A percentile compares a stretch with the other conserved stretches of the same genome.
phyloP scores from a whole-genome alignment of 2,797 vertebrate genomes.

The Lepus oiostolus region DNA sequence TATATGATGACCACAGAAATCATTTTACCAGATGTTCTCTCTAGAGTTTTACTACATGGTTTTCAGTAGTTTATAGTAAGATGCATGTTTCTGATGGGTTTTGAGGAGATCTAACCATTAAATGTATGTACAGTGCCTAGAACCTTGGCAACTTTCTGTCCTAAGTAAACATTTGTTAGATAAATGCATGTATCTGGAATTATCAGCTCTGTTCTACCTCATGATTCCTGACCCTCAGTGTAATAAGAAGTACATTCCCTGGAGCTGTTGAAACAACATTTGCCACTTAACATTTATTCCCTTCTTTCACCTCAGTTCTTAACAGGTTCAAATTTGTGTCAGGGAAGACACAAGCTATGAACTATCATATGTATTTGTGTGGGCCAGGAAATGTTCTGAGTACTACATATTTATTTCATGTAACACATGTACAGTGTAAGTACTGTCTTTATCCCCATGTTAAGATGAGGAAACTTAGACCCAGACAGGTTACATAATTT shows the following conservation, averaged over 20 bases:
- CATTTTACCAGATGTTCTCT: not conserved
- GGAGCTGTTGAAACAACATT: no score
- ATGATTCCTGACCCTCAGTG: not conserved
- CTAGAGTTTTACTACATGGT: not conserved
- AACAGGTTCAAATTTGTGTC: no score
- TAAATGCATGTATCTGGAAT: not conserved
- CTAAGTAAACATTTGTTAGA: not conserved
- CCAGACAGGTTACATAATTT: not conserved
- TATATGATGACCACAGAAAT: not conserved
- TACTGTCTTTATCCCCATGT: not conserved
- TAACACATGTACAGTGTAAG: not conserved
- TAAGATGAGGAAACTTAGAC: not conserved
- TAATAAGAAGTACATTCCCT: not conserved
- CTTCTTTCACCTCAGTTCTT: not conserved
- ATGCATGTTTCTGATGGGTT: not conserved
- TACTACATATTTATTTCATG: not conserved
- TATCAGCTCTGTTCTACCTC: not conserved
- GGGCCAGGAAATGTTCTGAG: not conserved
- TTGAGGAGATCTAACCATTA: not conserved
- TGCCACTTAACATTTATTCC: no score
- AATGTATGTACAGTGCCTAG: not conserved
- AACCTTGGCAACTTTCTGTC: not conserved
- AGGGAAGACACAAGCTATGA: not conserved
- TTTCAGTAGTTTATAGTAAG: not conserved
- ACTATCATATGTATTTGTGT: not conserved